phyloP scores from a whole-genome alignment of 2,888 invertebrate genomes.

The Spatulosminthurus flaviceps region DNA sequence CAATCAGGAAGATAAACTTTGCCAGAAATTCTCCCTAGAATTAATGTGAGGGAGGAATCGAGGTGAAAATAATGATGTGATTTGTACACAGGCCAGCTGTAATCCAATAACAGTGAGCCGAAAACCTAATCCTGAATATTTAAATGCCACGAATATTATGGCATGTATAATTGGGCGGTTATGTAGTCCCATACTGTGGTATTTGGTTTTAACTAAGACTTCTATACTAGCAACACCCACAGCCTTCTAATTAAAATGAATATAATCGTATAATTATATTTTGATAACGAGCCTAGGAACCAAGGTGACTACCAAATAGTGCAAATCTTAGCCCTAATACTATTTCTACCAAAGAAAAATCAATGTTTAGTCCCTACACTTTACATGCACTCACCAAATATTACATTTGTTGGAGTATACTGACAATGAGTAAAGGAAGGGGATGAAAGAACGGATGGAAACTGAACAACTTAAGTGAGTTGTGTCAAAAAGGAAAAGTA shows the following conservation, averaged over 20 bases:
- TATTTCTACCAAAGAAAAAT: too few species aligned
- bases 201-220: too few species aligned
- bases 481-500: too few species aligned
- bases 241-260: background rate
- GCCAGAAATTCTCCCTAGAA: constrained; percentile 1
- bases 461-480: too few species aligned
- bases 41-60: constrained; percentile 3
- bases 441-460: too few species aligned
- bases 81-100: background rate
- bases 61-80: background rate
- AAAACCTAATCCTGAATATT: background rate
- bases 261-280: background rate
- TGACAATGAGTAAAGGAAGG: too few species aligned
- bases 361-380: too few species aligned
- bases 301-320: background rate
- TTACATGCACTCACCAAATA: too few species aligned
- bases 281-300: background rate
- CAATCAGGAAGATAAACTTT: background rate
- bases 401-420: too few species aligned
- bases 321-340: too few species aligned
- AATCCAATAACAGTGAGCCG: background rate
- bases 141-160: background rate
- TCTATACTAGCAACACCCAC: too few species aligned
- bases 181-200: background rate
- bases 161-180: background rate